phyloP scores from a whole-genome alignment of 2,113 vertebrate species.

The Oxyura jamaicensis region DNA sequence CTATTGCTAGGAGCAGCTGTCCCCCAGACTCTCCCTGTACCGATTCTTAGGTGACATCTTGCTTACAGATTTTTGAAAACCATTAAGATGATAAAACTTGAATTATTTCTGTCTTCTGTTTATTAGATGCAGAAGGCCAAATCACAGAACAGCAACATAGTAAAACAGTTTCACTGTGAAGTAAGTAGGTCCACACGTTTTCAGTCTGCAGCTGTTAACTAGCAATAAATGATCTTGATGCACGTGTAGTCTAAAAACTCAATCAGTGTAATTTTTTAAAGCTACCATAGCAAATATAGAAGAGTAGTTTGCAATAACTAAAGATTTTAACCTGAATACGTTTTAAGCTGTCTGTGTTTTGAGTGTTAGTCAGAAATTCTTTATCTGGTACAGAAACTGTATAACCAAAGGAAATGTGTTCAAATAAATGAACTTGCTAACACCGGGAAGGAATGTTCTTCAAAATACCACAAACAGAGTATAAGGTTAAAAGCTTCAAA shows the following conservation, averaged over 20 bases:
- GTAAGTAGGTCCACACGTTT: background rate
- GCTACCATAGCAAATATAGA: background rate
- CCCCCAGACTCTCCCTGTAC: fast-evolving
- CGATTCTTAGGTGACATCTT: background rate
- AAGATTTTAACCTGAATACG: background rate
- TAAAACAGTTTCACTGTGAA: background rate
- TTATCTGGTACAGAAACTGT: background rate
- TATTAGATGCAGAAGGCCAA: background rate
- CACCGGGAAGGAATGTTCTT: background rate
- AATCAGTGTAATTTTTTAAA: background rate
- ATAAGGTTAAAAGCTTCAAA: background rate
- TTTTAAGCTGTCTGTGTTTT: background rate
- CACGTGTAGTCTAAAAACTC: background rate
- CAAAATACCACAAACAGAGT: background rate
- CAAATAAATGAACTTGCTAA: background rate
- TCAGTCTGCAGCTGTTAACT: background rate
- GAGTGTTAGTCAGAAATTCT: background rate
- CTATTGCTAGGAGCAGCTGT: background rate
- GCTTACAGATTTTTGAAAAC: background rate
- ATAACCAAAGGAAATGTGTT: background rate
- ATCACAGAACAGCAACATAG: background rate
- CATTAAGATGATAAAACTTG: background rate
- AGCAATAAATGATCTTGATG: background rate
- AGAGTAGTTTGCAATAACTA: background rate
- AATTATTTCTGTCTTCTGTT: background rate